phyloP scores from a whole-genome alignment of 1,140 invertebrate genomes.

The Scylla paramamosain region DNA sequence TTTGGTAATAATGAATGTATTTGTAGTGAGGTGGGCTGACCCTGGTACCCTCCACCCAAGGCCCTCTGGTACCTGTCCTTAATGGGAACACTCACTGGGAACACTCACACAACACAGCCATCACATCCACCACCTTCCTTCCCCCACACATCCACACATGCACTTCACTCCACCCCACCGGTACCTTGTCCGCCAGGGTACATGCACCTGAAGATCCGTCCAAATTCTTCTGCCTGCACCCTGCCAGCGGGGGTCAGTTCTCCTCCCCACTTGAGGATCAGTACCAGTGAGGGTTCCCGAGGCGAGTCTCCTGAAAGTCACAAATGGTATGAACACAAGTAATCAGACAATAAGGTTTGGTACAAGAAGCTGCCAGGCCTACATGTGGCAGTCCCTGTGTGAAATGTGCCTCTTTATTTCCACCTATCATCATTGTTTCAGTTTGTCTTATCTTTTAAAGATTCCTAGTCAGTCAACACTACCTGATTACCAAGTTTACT shows the following conservation, averaged over 20 bases:
- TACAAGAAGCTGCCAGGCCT: no score
- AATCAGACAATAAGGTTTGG: not conserved
- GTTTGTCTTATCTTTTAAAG: no score
- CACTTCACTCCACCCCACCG: not conserved
- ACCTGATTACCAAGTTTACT: no score
- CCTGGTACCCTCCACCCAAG: not conserved
- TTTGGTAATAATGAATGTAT: conserved; percentile 1
- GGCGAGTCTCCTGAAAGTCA: conserved; percentile 85
- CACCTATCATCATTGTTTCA: no score
- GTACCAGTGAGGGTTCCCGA: conserved; percentile 92
- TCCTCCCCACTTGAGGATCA: conserved; percentile 99
- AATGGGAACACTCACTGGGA: not conserved
- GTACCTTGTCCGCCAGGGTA: conserved; percentile 88
- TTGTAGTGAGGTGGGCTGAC: not conserved
- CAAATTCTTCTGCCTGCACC: conserved; percentile 98
- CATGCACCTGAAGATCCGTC: conserved; percentile 98
- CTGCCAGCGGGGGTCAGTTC: conserved; percentile 98
- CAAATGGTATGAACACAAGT: not conserved
- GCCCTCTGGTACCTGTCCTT: not conserved
- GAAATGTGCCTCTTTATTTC: no score
- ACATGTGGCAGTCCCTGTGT: no score
- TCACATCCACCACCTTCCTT: not conserved
- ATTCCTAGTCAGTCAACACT: no score
- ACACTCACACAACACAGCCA: not conserved
- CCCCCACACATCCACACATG: not conserved